Base-by-base conservation (phyloP, 2,797 vertebrate genomes). In the Hylomyscus alleni region DNA sequence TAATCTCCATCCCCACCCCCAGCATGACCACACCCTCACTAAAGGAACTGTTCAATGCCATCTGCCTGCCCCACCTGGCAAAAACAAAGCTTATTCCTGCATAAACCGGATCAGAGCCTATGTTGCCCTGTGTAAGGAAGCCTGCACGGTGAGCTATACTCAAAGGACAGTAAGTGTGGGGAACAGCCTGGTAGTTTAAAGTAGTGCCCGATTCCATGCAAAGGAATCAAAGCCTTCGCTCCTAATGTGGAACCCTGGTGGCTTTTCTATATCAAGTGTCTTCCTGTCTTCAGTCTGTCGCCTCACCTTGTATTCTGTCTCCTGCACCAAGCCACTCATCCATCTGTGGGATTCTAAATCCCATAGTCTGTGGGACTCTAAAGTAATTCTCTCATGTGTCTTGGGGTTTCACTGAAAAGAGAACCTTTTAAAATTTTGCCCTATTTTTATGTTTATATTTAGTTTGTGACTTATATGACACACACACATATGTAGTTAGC, bases 311-410 rank as follows among this genome's bases (percentile, higher is more conserved):
- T 47, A 22, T 47, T 78, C 56, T n/a, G 0, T 12, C 15, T 60
- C 4, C 47, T 0, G 0, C 3, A 60, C 31, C 4, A 9, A 0
- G 37, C 52, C 50, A 15, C 81, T 85, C 78, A 15, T 37, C 17
- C 29, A 65, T 72, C 87, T 95, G 95, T 86, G 95, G 6, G 44
- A 44, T 44, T 44, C 44, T 44, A 44, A 44, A 44, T 44, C 44
- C 89, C 34, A n/a, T 75, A 95, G 62, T 29, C 87, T 89, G 90
- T 34, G 47, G 40, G 67, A 31, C 86, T 95, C 89, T 94, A 78
- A 95, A 97, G 94, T 75, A 47, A 95, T 93, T 92, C 50, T 89
- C 37, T 81, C 60, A 0, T 78, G 67, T 92, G 83, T 88, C 96
- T 95, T 50, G 60, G 62, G 90, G 62, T 76, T 75, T 97, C 62